These are phyloP conservation scores for Neosilurus hyrtlii DNA, from an alignment of 2,797 vertebrate species.

Conservation along the genomic window DNA sequence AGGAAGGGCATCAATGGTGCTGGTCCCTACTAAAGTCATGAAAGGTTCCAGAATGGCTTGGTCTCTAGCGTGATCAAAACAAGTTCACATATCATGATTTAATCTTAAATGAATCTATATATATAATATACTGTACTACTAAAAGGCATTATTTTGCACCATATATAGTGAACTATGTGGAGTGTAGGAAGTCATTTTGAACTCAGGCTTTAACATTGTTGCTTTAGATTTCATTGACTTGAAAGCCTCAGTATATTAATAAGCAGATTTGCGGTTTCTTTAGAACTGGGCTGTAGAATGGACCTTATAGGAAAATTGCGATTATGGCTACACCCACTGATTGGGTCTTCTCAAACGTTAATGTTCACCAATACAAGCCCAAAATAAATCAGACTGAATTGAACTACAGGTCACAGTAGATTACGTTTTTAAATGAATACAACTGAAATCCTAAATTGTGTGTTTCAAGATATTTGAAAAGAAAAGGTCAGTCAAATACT, in stretches of 20 bases:
- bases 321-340: background rate
- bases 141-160: background rate
- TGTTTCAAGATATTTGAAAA: background rate
- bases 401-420: background rate
- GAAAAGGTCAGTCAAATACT: background rate
- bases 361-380: background rate
- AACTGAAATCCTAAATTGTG: background rate
- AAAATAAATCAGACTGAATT: background rate
- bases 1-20: background rate
- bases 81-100: background rate
- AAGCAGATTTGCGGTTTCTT: background rate
- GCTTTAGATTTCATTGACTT: background rate
- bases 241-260: background rate
- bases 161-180: background rate
- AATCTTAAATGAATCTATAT: background rate
- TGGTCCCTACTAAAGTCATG: constrained; percentile 23
- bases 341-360: background rate
- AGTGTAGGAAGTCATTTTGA: background rate
- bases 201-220: background rate
- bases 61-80: background rate
- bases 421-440: background rate
- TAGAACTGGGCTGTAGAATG: background rate
- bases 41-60: background rate
- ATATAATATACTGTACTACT: background rate
- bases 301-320: background rate